Evolutionary conservation across 2,888 invertebrate genomes (phyloP).

Genomic region (Lasioglossum pauxillum): DNA sequence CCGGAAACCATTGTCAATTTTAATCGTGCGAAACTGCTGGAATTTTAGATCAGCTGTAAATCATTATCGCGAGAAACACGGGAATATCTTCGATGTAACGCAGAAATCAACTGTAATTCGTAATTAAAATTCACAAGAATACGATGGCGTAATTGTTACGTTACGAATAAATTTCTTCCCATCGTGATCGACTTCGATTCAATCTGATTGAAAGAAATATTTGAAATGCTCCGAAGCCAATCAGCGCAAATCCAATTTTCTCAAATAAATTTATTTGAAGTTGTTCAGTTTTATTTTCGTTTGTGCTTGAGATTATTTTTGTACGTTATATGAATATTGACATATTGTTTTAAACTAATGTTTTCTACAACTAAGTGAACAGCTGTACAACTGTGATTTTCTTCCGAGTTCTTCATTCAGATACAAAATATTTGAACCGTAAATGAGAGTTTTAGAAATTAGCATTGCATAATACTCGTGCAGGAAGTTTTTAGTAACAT

Average conservation of each 20-base stretch:
- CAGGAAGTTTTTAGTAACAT: background rate
- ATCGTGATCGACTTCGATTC: no score
- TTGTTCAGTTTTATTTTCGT: no score
- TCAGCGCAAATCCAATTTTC: background rate
- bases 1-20: background rate
- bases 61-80: background rate
- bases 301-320: no score
- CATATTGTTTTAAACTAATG: no score
- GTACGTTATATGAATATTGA: no score
- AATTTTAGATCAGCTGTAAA: background rate
- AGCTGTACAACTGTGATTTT: no score
- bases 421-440: background rate
- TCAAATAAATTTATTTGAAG: no score
- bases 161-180: background rate
- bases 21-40: background rate
- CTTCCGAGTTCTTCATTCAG: no score
- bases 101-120: background rate
- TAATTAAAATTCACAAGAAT: background rate
- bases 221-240: background rate
- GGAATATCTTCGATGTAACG: background rate
- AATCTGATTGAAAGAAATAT: no score
- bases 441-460: background rate
- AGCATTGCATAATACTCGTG: background rate
- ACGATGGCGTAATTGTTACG: background rate
- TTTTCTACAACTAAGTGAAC: no score